Conservation (phyloP, 2,888 invertebrate genomes). For the Harmothoe impar region DNA sequence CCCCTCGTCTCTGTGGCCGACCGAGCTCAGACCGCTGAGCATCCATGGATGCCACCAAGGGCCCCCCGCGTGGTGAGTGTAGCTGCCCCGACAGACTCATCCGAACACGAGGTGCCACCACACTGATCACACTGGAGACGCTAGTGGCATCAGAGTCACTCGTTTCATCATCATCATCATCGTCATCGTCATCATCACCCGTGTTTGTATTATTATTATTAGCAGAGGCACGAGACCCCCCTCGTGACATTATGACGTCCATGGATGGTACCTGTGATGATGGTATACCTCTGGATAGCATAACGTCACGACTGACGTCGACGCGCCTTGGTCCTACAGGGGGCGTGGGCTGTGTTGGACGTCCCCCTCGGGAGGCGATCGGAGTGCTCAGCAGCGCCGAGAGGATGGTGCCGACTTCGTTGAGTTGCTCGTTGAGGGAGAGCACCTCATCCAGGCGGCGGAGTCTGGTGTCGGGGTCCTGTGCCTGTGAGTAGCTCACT, state of each 20-base stretch:
- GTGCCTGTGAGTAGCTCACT: constrained; percentile 63
- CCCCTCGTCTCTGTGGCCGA: background rate
- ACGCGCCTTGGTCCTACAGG: constrained; percentile 1
- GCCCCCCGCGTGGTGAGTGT: background rate
- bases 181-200: background rate
- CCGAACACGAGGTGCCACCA: constrained; percentile 20
- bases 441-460: constrained; percentile 69
- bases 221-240: background rate
- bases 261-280: background rate
- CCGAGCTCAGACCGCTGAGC: background rate
- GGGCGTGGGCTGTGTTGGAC: background rate
- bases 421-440: constrained; percentile 71
- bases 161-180: constrained; percentile 40
- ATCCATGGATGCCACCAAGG: background rate
- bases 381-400: constrained; percentile 67
- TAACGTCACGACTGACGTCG: constrained; percentile 31
- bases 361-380: background rate
- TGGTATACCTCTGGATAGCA: constrained; percentile 27
- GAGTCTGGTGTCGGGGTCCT: constrained; percentile 61
- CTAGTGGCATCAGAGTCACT: constrained; percentile 3
- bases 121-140: constrained; percentile 36
- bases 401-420: constrained; percentile 70
- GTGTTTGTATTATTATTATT: background rate
- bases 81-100: constrained; percentile 34
- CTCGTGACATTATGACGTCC: constrained; percentile 10